Conservation (phyloP, 2,888 invertebrate species). For the Zeuzera pyrina region DNA sequence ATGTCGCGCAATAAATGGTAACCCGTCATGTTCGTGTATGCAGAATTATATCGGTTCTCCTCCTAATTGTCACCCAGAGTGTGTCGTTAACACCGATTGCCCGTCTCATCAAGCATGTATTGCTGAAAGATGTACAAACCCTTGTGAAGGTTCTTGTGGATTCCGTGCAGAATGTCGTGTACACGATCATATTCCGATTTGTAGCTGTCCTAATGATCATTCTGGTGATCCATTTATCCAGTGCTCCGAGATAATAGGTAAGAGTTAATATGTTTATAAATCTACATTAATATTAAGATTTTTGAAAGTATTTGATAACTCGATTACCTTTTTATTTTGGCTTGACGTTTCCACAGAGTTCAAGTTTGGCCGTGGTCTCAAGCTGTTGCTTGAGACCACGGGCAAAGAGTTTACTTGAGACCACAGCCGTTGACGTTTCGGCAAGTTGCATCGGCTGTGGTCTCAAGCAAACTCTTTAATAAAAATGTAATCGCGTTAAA, state of each 20-base stretch:
- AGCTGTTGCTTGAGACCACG: too few relatives aligned
- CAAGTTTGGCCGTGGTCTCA: too few relatives aligned
- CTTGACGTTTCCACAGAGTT: too few relatives aligned
- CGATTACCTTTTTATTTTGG: too few relatives aligned
- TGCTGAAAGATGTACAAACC: constrained; percentile 86
- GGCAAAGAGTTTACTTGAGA: too few relatives aligned
- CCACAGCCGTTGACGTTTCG: too few relatives aligned
- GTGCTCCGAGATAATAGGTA: constrained; percentile 74
- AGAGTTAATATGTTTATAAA: constrained; percentile 20
- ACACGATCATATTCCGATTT: constrained; percentile 87
- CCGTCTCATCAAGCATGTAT: constrained; percentile 84
- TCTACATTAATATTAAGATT: background rate
- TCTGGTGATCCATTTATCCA: constrained; percentile 87
- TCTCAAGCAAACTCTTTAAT: too few relatives aligned
- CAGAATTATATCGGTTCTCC: constrained; percentile 82
- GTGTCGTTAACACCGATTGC: constrained; percentile 87
- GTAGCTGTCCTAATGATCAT: constrained; percentile 80
- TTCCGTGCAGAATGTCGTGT: constrained; percentile 83
- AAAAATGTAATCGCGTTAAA: too few relatives aligned
- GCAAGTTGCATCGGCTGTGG: too few relatives aligned
- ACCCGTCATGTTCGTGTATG: constrained; percentile 85
- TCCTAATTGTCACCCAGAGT: constrained; percentile 88
- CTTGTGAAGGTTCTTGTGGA: constrained; percentile 87
- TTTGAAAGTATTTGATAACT: background rate
- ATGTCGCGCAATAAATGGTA: constrained; percentile 79